These are phyloP conservation scores for Silurus meridionalis DNA, from an alignment of 2,113 vertebrate genomes.

Conservation along the genomic window DNA sequence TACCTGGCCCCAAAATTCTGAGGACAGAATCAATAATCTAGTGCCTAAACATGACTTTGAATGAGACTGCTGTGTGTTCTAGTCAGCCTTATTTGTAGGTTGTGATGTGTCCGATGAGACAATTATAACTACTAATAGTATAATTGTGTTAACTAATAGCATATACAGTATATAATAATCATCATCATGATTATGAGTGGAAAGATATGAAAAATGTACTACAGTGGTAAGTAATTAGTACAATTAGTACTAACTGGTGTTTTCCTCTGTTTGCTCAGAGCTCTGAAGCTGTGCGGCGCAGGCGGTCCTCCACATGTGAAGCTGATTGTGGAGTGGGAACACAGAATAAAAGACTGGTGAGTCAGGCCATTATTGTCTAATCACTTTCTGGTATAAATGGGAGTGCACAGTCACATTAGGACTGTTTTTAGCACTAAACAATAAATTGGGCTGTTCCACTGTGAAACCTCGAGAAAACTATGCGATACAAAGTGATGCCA, in stretches of 20 bases:
- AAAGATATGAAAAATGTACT: not conserved
- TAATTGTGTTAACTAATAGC: not conserved
- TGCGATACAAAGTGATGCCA: not conserved
- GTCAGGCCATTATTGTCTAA: slow-evolving; percentile 44
- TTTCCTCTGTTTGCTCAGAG: slow-evolving; percentile 66
- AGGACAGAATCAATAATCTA: not conserved
- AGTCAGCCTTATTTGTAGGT: not conserved
- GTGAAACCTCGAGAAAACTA: not conserved
- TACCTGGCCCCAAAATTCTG: not conserved
- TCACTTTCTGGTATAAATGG: not conserved
- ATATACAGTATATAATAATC: not conserved
- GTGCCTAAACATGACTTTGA: not conserved
- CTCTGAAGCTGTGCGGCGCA: slow-evolving; percentile 76
- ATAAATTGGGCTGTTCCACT: not conserved
- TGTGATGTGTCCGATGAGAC: not conserved
- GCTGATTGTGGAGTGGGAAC: slow-evolving; percentile 88
- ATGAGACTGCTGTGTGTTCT: not conserved
- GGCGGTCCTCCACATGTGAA: slow-evolving; percentile 90
- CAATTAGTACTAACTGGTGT: not conserved
- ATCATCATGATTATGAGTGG: not conserved
- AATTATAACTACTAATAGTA: not conserved
- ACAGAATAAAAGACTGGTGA: slow-evolving; percentile 85
- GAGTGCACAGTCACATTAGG: not conserved
- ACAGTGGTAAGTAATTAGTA: not conserved
- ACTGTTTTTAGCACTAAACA: not conserved